Conservation (phyloP, 2,888 invertebrate species). For the Seira sanloemensis region DNA sequence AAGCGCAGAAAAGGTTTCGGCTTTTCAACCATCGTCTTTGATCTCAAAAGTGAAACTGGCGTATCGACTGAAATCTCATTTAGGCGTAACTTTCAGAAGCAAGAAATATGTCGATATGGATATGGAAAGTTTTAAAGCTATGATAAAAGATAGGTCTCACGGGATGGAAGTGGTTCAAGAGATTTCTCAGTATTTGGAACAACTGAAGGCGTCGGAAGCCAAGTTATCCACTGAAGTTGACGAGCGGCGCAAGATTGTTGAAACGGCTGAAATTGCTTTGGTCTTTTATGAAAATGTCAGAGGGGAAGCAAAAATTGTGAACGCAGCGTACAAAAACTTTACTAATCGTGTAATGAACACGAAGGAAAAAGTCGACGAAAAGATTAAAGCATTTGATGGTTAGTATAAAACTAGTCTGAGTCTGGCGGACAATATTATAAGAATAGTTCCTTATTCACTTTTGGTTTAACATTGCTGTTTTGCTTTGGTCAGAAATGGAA, state of each 20-base stretch:
- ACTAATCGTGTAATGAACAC: conserved; percentile 90
- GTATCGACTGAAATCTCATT: conserved; percentile 70
- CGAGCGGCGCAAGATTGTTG: conserved; percentile 70
- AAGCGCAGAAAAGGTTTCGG: conserved; percentile 69
- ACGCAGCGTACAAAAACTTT: conserved; percentile 91
- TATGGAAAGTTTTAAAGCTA: conserved; percentile 67
- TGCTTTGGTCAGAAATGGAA: conserved; percentile 72
- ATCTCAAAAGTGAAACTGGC: conserved; percentile 71
- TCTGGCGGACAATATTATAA: neutral
- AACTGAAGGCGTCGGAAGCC: conserved; percentile 67
- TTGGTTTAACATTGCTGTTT: neutral
- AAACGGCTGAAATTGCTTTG: conserved; percentile 71
- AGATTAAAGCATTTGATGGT: conserved; percentile 82
- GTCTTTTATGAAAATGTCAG: conserved; percentile 72
- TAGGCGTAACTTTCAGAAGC: conserved; percentile 70
- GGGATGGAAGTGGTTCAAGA: conserved; percentile 71
- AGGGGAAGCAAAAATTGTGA: conserved; percentile 72
- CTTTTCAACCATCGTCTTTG: conserved; percentile 69
- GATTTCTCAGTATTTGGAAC: conserved; percentile 68
- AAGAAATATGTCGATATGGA: conserved; percentile 72
- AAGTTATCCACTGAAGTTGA: conserved; percentile 71
- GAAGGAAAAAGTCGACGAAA: conserved; percentile 90
- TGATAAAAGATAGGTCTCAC: conserved; percentile 71
- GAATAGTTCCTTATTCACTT: neutral
- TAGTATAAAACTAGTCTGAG: conserved; percentile 74